phyloP scores from a whole-genome alignment of 2,797 vertebrate genomes.

The Rhadinocentrus ornatus region DNA sequence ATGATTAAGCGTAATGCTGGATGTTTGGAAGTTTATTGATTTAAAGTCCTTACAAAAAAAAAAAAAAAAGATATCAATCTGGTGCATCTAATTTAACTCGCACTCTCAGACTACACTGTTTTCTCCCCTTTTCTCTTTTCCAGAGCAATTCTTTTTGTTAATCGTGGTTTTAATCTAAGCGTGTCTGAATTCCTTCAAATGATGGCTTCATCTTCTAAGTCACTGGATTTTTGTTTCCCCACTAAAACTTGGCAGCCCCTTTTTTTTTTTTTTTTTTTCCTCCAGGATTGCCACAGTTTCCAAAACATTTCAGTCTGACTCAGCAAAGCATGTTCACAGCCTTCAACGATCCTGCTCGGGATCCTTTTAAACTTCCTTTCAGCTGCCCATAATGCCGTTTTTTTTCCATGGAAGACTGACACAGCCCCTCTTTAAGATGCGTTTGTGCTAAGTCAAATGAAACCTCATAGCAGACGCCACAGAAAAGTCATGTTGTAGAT shows the following conservation, averaged over 20 bases:
- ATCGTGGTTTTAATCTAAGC: constrained; percentile 9
- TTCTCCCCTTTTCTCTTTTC: not conserved
- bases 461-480: not conserved
- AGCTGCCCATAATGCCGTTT: not conserved
- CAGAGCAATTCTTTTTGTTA: not conserved
- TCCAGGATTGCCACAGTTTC: constrained; percentile 72
- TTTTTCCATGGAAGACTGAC: not conserved
- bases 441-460: not conserved
- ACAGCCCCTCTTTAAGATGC: not conserved
- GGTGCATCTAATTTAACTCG: not conserved
- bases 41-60: not conserved
- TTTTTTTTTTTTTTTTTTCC: constrained; percentile 61
- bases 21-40: not conserved
- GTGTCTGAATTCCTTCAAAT: constrained; percentile 13
- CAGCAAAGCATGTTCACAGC: constrained; percentile 57
- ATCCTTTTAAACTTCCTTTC: constrained; percentile 17
- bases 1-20: not conserved
- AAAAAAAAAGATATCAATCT: not conserved
- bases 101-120: not conserved
- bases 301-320: constrained; percentile 70
- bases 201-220: constrained; percentile 46
- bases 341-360: not conserved
- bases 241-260: constrained; percentile 49
- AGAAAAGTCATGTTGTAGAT: constrained; percentile 29
- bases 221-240: constrained; percentile 35